Evolutionary conservation across 2,888 invertebrate species (phyloP).

Genomic region (Pyrocoelia pectoralis): DNA sequence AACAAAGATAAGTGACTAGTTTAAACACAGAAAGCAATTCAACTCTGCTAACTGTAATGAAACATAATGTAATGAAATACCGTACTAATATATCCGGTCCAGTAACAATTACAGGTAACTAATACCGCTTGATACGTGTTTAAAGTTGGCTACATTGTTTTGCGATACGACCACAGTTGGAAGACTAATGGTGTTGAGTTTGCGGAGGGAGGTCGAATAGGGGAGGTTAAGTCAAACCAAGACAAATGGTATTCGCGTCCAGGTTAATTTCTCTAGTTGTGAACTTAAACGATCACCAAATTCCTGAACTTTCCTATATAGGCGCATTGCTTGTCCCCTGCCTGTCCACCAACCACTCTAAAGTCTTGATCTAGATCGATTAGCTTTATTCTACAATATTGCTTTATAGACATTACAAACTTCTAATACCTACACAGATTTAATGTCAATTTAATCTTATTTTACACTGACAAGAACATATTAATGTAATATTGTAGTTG

Average conservation of each 20-base stretch:
- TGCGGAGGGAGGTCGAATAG: slow-evolving; percentile 38
- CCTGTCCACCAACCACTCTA: slow-evolving; percentile 40
- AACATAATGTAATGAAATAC: slow-evolving; percentile 58
- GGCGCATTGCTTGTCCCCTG: slow-evolving; percentile 37
- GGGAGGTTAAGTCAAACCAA: slow-evolving; percentile 55
- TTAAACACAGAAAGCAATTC: slow-evolving; percentile 46
- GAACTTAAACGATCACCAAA: slow-evolving; percentile 57
- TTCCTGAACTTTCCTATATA: slow-evolving; percentile 49
- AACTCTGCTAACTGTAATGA: slow-evolving; percentile 53
- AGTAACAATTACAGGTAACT: slow-evolving; percentile 59
- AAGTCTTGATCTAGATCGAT: slow-evolving; percentile 42
- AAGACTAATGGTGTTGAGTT: slow-evolving; percentile 55
- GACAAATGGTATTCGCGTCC: slow-evolving; percentile 60
- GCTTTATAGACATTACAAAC: slow-evolving; percentile 20
- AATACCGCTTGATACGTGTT: slow-evolving; percentile 58
- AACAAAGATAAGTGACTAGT: slow-evolving; percentile 10
- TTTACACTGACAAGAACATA: slow-evolving; percentile 8
- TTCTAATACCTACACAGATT: slow-evolving; percentile 25
- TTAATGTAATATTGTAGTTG: too few species aligned
- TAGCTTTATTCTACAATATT: slow-evolving; percentile 30
- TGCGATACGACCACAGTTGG: slow-evolving; percentile 58
- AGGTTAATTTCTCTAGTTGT: slow-evolving; percentile 59
- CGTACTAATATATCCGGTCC: slow-evolving; percentile 51
- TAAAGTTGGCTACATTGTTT: slow-evolving; percentile 61
- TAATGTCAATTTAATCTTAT: slow-evolving; percentile 16